These are phyloP conservation scores for Hedychridium roseum DNA, from an alignment of 2,888 invertebrate genomes.

Conservation along the genomic window DNA sequence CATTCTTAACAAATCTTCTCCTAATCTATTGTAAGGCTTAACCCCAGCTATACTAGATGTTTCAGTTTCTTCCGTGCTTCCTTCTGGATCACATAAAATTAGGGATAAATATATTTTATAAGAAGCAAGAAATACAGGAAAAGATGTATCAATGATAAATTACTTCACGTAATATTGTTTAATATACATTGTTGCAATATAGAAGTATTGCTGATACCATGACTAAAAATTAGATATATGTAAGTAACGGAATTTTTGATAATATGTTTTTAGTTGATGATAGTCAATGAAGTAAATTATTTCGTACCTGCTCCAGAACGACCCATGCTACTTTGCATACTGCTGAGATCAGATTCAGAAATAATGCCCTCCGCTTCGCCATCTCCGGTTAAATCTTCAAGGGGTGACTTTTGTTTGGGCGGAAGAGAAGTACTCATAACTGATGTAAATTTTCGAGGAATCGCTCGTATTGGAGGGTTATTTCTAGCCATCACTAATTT, in stretches of 20 bases:
- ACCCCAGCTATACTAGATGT: slow-evolving; percentile 57
- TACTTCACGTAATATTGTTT: no score
- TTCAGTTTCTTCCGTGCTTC: slow-evolving; percentile 65
- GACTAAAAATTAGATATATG: no score
- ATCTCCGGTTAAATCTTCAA: slow-evolving; percentile 52
- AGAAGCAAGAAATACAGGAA: no score
- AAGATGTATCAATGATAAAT: no score
- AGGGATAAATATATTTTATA: no score
- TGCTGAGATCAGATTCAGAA: slow-evolving; percentile 65
- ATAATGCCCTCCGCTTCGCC: slow-evolving; percentile 56
- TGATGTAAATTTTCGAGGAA: slow-evolving; percentile 47
- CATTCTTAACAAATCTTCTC: slow-evolving; percentile 89
- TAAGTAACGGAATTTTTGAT: no score
- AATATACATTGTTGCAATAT: no score
- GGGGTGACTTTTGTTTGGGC: slow-evolving; percentile 55
- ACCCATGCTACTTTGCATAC: slow-evolving; percentile 66
- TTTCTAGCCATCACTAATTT: slow-evolving; percentile 72
- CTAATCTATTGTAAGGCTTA: slow-evolving; percentile 68
- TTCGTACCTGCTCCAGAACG: slow-evolving; percentile 61
- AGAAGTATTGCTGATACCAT: no score
- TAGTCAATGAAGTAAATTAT: slow-evolving; percentile 1
- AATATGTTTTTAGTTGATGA: no score
- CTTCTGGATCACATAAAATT: slow-evolving; percentile 42
- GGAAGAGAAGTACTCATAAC: slow-evolving; percentile 57
- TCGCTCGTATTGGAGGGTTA: slow-evolving; percentile 64